Evolutionary conservation across 1,140 invertebrate genomes (phyloP), one percentile per base, ranked within the genome.

Genomic region (Pseudomyrmex concolor): DNA sequence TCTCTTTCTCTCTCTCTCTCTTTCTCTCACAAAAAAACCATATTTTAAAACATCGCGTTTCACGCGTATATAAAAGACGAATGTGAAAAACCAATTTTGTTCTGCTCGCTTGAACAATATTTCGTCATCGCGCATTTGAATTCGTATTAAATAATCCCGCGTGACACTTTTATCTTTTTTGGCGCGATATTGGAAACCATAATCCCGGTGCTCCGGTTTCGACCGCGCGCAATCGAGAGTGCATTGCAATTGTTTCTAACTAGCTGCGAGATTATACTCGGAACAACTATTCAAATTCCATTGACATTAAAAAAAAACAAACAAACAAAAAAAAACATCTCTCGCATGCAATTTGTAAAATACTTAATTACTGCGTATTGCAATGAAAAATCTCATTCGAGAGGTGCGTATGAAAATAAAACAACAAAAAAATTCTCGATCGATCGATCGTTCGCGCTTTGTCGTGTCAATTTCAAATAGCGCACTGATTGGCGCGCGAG

Each of bases 91-190:
- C 12, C 48, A 19, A 51, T 34, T 48, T 51, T 15, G n/a, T 54
- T n/a, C 62, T 0, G 25, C 25, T 77, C 48, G 13, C 45, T 74
- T 12, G 12, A 45, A 2, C 12, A 12, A 25, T 9, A 19, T 67
- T 45, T 45, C 15, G 15, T 34, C 43, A 8, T 25, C 19, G 34
- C 25, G 19, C 22, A 55, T n/a, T 50, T 55, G 50, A 15, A 51
- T 54, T 43, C 50, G 45, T 43, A 10, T 45, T 50, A 22, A 78
- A 55, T 54, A 43, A 54, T 78, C 19, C 51, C 76, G 19, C 17
- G 74, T 34, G 17, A 67, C 17, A 34, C 48, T 43, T 66, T 84
- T 66, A 62, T 71, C 82, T 67, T 67, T 25, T 84, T 57, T 62
- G 43, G 54, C 43, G 22, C 55, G 63, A 63, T 50, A 67, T 34